Percentiles rank a stretch among this genome's conserved stretches.
Conservation (phyloP, 2,797 vertebrate genomes). For the Phyllotis vaccarum region DNA sequence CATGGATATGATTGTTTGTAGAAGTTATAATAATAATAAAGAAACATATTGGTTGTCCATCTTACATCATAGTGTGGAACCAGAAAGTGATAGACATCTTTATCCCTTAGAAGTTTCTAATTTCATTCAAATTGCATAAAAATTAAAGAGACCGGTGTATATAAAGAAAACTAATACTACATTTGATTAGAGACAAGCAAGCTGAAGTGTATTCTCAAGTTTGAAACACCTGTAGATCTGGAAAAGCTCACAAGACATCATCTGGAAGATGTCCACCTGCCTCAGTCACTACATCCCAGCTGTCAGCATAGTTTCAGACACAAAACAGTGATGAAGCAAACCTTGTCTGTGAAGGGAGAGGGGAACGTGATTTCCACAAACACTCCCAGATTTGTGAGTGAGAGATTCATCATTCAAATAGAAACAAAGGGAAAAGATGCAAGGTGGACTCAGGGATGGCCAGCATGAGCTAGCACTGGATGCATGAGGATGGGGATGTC, state of each 20-base stretch:
- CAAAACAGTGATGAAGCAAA: accelerated
- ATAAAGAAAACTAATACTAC: accelerated
- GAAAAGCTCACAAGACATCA: neutral
- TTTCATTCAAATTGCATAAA: neutral
- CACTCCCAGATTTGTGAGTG: neutral
- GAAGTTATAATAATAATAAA: neutral
- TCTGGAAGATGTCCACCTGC: neutral
- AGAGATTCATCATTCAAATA: neutral
- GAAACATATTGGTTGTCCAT: neutral
- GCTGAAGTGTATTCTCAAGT: neutral
- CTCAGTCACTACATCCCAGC: neutral
- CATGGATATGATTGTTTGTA: neutral
- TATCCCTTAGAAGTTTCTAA: neutral
- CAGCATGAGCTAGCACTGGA: accelerated
- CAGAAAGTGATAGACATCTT: neutral
- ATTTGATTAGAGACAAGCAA: neutral
- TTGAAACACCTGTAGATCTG: neutral
- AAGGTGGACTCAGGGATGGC: neutral
- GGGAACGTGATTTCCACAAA: accelerated
- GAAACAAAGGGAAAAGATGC: neutral
- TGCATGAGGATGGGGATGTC: neutral
- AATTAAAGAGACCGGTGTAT: neutral
- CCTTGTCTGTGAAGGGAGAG: too few relatives aligned
- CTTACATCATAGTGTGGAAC: neutral
- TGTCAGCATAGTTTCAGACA: neutral